Percentiles rank a stretch among this genome's conserved stretches.
These are phyloP conservation scores for Hirtodrosophila alboralis DNA, from an alignment of 2,888 invertebrate genomes.

Conservation along the genomic window DNA sequence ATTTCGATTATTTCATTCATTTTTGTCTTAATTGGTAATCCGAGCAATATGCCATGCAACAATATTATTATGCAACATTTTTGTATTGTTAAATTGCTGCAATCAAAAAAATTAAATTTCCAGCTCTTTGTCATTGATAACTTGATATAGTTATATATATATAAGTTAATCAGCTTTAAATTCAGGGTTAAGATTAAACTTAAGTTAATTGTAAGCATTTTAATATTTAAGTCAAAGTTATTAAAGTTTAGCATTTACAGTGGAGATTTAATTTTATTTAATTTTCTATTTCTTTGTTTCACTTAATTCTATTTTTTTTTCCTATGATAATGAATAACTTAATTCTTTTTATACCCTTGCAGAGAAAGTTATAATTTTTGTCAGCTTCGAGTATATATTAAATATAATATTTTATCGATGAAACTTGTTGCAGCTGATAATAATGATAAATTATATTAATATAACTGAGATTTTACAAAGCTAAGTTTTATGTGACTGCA, in stretches of 20 bases:
- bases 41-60: background rate
- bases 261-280: conserved; percentile 3
- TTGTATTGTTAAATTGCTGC: no score
- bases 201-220: conserved; percentile 30
- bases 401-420: no score
- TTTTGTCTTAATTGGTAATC: background rate
- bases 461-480: no score
- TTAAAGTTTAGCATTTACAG: conserved; percentile 7
- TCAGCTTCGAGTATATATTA: no score
- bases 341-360: conserved; percentile 17
- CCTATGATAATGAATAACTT: background rate
- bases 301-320: background rate
- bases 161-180: background rate
- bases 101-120: no score
- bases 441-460: no score
- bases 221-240: conserved; percentile 22
- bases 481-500: conserved; percentile 13
- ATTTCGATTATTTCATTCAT: background rate
- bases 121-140: background rate
- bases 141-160: background rate
- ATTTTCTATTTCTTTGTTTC: background rate
- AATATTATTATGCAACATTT: conserved; percentile 10
- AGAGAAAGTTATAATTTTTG: no score
- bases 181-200: conserved; percentile 30
- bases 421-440: no score